Percentiles rank a stretch among this genome's conserved stretches.
These are phyloP conservation scores for Cephus pulcher DNA, from an alignment of 2,888 invertebrate species.

Conservation along the genomic window DNA sequence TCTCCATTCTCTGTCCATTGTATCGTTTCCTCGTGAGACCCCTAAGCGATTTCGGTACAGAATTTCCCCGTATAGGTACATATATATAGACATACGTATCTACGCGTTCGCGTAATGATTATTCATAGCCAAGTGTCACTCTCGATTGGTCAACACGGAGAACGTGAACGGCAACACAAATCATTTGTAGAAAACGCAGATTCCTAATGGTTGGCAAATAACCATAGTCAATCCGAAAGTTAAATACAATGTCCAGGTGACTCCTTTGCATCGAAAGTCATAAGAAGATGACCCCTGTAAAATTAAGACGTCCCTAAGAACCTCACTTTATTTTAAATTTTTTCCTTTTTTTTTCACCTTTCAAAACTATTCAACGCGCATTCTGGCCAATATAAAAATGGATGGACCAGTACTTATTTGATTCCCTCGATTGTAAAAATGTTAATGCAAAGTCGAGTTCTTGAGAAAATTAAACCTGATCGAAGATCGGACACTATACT, in stretches of 20 bases:
- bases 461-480: too few species aligned
- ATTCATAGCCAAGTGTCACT: slow-evolving; percentile 32
- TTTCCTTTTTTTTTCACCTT: too few species aligned
- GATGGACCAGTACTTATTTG: too few species aligned
- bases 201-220: neutral
- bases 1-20: slow-evolving; percentile 55
- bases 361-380: neutral
- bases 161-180: neutral
- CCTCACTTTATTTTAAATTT: neutral
- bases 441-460: neutral
- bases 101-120: slow-evolving; percentile 35
- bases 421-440: neutral
- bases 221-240: neutral
- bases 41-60: slow-evolving; percentile 43
- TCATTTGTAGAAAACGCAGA: neutral
- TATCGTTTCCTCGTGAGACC: slow-evolving; percentile 44
- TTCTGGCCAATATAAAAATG: neutral
- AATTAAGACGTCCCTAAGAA: neutral
- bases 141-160: neutral
- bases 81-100: slow-evolving; percentile 27
- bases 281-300: neutral
- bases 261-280: neutral
- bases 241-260: neutral
- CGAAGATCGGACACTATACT: neutral
- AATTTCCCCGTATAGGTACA: slow-evolving; percentile 32